Evolutionary conservation across 2,888 invertebrate species (phyloP).

Genomic region (Ennomos erosarius): DNA sequence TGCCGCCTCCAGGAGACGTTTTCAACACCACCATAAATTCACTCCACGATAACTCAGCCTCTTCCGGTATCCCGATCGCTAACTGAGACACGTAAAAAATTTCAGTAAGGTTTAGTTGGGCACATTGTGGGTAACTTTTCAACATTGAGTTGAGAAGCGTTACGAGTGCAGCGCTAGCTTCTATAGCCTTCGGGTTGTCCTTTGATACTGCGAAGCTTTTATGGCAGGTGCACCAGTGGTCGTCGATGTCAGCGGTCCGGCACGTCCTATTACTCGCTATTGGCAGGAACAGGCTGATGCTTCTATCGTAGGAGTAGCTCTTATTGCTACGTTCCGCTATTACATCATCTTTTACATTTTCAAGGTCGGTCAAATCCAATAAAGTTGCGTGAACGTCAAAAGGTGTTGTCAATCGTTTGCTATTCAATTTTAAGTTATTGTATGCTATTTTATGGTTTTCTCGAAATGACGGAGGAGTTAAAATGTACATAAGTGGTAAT

Average conservation of each 20-base stretch:
- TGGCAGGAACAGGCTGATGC: conserved; percentile 85
- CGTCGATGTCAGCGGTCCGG: conserved; percentile 88
- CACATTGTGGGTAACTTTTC: conserved; percentile 85
- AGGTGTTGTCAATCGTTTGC: conserved; percentile 87
- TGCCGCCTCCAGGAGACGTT: conserved; percentile 87
- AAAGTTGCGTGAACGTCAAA: conserved; percentile 93
- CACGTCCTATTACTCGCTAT: conserved; percentile 90
- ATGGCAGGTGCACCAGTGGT: conserved; percentile 95
- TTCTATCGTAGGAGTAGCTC: conserved; percentile 79
- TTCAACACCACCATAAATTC: conserved; percentile 85
- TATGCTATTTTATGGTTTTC: conserved; percentile 84
- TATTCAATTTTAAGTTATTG: conserved; percentile 87
- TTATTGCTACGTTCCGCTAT: conserved; percentile 60
- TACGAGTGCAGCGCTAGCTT: no score
- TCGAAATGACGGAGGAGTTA: conserved; percentile 89
- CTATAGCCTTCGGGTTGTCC: no score
- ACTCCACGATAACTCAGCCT: conserved; percentile 32
- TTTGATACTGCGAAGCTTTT: conserved; percentile 71
- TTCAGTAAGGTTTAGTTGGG: conserved; percentile 79
- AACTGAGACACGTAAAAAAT: conserved; percentile 72
- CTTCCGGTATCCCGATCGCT: conserved; percentile 56
- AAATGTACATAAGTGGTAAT: conserved; percentile 90
- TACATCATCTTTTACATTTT: conserved; percentile 65
- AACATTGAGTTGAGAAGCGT: no score
- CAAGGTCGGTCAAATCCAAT: conserved; percentile 87